These are phyloP conservation scores for fruit fly (Drosophila melanogaster) DNA, from an alignment of 1,140 invertebrate species.

Conservation along the genomic window DNA sequence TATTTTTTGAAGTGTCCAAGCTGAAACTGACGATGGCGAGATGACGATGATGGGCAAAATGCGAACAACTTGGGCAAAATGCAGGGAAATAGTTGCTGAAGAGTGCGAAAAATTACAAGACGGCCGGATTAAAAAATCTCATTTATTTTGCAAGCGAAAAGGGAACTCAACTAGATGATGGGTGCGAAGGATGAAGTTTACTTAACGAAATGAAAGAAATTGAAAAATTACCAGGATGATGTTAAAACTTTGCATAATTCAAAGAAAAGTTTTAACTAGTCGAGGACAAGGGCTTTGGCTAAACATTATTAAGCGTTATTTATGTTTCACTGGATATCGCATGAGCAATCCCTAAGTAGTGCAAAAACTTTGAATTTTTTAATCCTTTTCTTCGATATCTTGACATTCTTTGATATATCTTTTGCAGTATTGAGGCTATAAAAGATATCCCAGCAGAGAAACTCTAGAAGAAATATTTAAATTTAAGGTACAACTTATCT, in stretches of 20 bases:
- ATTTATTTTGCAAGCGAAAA: conserved; percentile 39
- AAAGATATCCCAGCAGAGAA: no score
- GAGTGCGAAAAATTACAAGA: conserved; percentile 41
- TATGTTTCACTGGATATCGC: not conserved
- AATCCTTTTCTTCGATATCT: not conserved
- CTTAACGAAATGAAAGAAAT: conserved; percentile 31
- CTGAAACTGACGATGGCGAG: conserved; percentile 53
- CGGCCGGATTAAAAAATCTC: conserved; percentile 49
- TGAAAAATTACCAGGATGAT: conserved; percentile 11
- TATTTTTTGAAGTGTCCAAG: conserved; percentile 75
- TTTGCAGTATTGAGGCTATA: no score
- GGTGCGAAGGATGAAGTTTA: conserved; percentile 26
- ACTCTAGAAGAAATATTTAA: no score
- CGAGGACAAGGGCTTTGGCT: not conserved
- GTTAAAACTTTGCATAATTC: conserved; percentile 27
- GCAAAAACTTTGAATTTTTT: no score
- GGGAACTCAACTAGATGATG: conserved; percentile 3
- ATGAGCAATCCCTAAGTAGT: no score
- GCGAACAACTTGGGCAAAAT: conserved; percentile 25
- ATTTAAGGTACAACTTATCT: not conserved
- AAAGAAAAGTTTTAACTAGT: not conserved
- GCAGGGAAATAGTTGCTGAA: conserved; percentile 50
- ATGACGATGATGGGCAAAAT: conserved; percentile 19
- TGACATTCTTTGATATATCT: no score
- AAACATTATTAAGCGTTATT: not conserved